Conservation (phyloP, 2,797 vertebrate genomes). For the Characodon lateralis region DNA sequence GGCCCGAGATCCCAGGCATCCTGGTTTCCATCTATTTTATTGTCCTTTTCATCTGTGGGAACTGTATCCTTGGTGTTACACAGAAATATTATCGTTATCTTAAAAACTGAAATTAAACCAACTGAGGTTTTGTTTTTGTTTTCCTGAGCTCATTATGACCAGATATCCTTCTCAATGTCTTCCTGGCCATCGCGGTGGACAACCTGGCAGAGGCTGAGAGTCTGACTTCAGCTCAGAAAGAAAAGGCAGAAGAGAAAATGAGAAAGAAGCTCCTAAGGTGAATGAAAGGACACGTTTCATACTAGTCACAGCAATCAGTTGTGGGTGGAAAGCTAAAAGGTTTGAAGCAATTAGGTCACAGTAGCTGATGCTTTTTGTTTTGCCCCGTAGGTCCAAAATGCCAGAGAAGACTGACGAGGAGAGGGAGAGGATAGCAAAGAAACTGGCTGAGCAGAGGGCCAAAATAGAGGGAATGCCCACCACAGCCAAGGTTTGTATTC, state of each 20-base stretch:
- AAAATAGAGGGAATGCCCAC: slow-evolving; percentile 94
- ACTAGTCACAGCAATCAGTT: not conserved
- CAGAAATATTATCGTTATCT: not conserved
- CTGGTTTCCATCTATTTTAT: slow-evolving; percentile 95
- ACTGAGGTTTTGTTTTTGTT: slow-evolving; percentile 19
- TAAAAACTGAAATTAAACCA: not conserved
- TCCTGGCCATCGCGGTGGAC: slow-evolving; percentile 97
- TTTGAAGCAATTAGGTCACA: not conserved
- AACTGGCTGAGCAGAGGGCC: slow-evolving; percentile 89
- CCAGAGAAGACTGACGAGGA: slow-evolving; percentile 93
- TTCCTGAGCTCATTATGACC: slow-evolving; percentile 60
- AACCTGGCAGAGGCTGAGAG: slow-evolving; percentile 96
- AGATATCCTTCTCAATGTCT: slow-evolving; percentile 98
- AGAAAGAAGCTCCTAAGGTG: slow-evolving; percentile 88
- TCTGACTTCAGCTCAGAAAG: slow-evolving; percentile 93
- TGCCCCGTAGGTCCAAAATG: slow-evolving; percentile 79
- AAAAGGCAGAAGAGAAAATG: slow-evolving; percentile 90
- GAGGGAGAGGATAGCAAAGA: slow-evolving; percentile 87
- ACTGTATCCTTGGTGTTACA: slow-evolving; percentile 90
- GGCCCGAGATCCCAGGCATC: slow-evolving; percentile 91
- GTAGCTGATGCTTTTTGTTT: slow-evolving; percentile 10
- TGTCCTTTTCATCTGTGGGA: slow-evolving; percentile 93
- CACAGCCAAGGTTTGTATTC: slow-evolving; percentile 89
- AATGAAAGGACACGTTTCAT: not conserved
- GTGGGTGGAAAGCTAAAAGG: not conserved